Evolutionary conservation across 2,797 vertebrate species (phyloP), one percentile per base, ranked within the genome.

Genomic region (Callimico goeldii): DNA sequence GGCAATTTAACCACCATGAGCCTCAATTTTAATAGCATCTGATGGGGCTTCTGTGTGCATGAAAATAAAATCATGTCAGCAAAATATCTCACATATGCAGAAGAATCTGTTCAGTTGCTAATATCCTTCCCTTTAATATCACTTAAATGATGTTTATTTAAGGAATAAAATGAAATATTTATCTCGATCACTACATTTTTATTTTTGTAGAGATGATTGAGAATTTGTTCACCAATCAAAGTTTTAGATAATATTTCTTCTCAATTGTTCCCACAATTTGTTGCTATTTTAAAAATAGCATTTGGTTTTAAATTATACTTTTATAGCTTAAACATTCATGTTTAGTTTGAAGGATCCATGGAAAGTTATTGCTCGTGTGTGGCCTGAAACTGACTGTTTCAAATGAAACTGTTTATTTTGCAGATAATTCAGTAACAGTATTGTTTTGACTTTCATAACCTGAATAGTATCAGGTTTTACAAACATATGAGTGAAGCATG

Each of bases 351-450:
- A 95, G 14, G 43, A 83, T 75, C 33, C 22, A 33, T 96, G 41
- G 82, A 93, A 96, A 92, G 76, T 80, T 30, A 36, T 96, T 87
- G 75, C 39, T n/a, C 36, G 24, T 3, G 94, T 93, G 97, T 97
- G 96, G 97, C 94, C 97, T 95, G 80, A 93, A 92, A 48, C 39
- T 5, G 58, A 83, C 24, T 97, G 85, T 76, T 86, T 90, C 73
- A 80, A 77, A 88, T 93, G 82, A 86, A 93, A 41, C 7, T 94
- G 91, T 98, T 98, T 97, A 95, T 97, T 96, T 95, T 94, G 46
- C 70, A 95, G 86, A 82, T 96, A 95, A 96, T 79, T 96, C 72
- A 75, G 43, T 88, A 93, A 92, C 92, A 96, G 67, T 95, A 46
- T 86, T 96, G 94, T 97, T 98, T 97, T 96, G 95, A 96, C 67